These are phyloP conservation scores for Tetragonisca angustula DNA, from an alignment of 2,888 invertebrate species.

Conservation along the genomic window DNA sequence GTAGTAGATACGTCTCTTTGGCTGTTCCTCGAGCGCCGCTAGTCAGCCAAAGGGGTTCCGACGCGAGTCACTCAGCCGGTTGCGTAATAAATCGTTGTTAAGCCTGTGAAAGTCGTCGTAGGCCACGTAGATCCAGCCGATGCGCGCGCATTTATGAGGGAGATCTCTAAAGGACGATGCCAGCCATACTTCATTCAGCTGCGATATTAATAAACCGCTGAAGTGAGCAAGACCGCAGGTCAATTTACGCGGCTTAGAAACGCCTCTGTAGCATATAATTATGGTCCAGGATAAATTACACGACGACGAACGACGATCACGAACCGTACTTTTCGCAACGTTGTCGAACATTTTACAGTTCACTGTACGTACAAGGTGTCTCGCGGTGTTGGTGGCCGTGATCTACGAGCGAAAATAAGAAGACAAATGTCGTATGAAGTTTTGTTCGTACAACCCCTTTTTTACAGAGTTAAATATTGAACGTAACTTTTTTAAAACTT, in stretches of 20 bases:
- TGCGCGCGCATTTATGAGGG: conserved; percentile 19
- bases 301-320: background rate
- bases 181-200: conserved; percentile 15
- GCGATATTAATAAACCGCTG: conserved; percentile 46
- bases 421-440: no score
- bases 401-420: no score
- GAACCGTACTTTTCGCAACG: conserved; percentile 30
- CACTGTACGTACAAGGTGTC: no score
- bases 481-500: no score
- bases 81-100: conserved; percentile 59
- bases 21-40: background rate
- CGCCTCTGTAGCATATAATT: conserved; percentile 15
- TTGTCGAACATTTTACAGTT: conserved; percentile 4
- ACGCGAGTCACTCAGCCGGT: conserved; percentile 22
- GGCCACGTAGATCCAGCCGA: conserved; percentile 23
- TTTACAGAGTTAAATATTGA: no score
- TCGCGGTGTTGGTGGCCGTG: no score
- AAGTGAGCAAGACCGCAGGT: conserved; percentile 32
- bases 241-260: conserved; percentile 46
- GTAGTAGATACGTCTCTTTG: no score
- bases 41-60: conserved; percentile 15
- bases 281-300: conserved; percentile 22
- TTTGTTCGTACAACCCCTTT: no score
- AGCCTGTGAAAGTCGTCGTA: conserved; percentile 32
- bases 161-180: conserved; percentile 21